A percentile compares a stretch with the other conserved stretches of the same genome.
Conservation (phyloP, 2,113 vertebrate genomes). For the Gymnogyps californianus region DNA sequence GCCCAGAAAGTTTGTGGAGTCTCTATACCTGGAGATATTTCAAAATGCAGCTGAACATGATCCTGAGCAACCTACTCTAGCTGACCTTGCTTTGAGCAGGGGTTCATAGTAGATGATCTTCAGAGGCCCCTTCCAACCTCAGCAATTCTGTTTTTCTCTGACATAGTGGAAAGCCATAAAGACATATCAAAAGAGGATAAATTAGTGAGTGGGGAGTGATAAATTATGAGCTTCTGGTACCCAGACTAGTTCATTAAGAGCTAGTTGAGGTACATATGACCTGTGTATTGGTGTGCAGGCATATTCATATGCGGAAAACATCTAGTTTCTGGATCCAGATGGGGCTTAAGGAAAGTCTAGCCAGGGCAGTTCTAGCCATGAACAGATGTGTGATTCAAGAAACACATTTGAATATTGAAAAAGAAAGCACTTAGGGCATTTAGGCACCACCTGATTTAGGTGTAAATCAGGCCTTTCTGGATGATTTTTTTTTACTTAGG, state of each 20-base stretch:
- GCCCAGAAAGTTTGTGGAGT: neutral
- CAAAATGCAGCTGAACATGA: neutral
- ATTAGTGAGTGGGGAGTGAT: neutral
- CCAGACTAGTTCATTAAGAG: neutral
- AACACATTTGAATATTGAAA: neutral
- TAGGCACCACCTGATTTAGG: neutral
- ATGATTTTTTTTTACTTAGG: neutral
- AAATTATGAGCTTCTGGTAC: neutral
- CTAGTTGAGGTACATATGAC: neutral
- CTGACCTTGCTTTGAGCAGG: neutral
- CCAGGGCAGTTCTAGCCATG: neutral
- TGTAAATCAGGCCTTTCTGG: neutral
- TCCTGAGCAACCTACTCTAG: neutral
- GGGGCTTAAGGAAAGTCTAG: neutral
- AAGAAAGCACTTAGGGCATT: neutral
- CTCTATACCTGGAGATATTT: neutral
- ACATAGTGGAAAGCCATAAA: neutral
- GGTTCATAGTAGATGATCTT: neutral
- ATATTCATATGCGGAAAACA: neutral
- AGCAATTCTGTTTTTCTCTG: neutral
- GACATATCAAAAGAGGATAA: neutral
- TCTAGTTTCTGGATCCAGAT: neutral
- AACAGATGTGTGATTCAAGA: neutral
- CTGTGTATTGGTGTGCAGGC: neutral
- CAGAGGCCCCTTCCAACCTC: neutral